Base-by-base conservation (phyloP, 2,113 vertebrate species). In the Cottus gobio region DNA sequence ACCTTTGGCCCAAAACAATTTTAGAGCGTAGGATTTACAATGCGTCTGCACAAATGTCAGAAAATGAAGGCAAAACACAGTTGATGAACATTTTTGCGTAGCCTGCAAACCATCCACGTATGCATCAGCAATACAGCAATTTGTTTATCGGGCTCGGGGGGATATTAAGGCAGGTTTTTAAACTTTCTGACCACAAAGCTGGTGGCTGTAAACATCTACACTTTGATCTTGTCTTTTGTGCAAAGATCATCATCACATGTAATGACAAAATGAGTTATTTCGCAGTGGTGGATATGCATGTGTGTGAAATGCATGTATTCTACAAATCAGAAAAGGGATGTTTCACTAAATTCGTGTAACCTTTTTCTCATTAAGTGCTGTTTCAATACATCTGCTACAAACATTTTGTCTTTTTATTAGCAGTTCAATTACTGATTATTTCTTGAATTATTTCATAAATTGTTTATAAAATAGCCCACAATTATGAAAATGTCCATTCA, bases 31-130 rank as follows among this genome's bases (percentile, higher is more conserved):
- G 31, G 70, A 24, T 75, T 56, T 54, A 72, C 37, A 13, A 44
- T 44, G 56, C 8, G 69, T 89, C 69, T 74, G 88, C 88, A 87
- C 64, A 86, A 85, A 77, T 75, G 75, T 88, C 85, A 85, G 46
- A 67, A 79, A 85, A 80, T 77, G 56, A 58, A 83, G 56, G 75
- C 7, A 13, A 64, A 79, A 67, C 50, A 57, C 58, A 66, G 65
- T n/a, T 67, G 76, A 83, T 69, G 6, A 80, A 63, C 66, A 72
- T 80, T 83, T 88, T 58, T 83, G 80, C 64, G 8, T 50, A 62
- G 52, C 83, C 42, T 70, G 78, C 80, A 87, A 86, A 42, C 22
- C 56, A 31, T 46, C 61, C 48, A 71, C 50, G 39, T 71, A 44
- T 61, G 34, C 54, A 34, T 57, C 54, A 52, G 60, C 67, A 78